A percentile compares a stretch with the other conserved stretches of the same genome.
phyloP scores from a whole-genome alignment of 2,797 vertebrate genomes.

The Pipistrellus nathusii region DNA sequence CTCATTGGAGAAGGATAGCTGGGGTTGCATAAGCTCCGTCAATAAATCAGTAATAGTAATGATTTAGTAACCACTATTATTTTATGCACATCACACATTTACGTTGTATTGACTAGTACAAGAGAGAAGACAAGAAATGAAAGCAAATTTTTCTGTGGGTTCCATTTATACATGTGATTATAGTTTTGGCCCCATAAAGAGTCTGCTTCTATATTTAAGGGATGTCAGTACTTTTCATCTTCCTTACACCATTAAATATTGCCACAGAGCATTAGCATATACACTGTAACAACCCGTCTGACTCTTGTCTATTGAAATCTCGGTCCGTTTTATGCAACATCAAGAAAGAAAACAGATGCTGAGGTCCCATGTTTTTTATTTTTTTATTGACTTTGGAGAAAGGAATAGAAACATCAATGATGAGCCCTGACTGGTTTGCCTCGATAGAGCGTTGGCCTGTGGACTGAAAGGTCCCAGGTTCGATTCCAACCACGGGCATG shows the following conservation, averaged over 20 bases:
- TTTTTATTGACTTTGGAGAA: too few species aligned
- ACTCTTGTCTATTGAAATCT: neutral
- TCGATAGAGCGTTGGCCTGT: too few species aligned
- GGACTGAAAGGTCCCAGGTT: too few species aligned
- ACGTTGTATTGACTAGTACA: neutral
- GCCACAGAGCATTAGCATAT: neutral
- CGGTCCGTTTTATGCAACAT: neutral
- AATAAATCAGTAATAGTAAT: neutral
- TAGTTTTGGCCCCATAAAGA: neutral
- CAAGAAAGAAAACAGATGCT: neutral
- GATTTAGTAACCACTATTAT: neutral
- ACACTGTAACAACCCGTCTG: fast-evolving
- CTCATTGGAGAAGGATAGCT: neutral
- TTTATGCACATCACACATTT: neutral
- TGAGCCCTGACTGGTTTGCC: too few species aligned
- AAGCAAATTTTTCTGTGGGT: neutral
- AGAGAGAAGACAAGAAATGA: neutral
- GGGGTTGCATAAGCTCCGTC: neutral
- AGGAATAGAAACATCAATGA: too few species aligned
- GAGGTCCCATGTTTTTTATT: neutral
- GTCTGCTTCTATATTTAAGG: neutral
- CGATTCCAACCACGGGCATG: too few species aligned
- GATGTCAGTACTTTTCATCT: neutral
- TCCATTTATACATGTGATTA: neutral
- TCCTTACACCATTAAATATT: neutral